These are phyloP conservation scores for Hypercompe scribonia DNA, from an alignment of 2,888 invertebrate species.

Conservation along the genomic window DNA sequence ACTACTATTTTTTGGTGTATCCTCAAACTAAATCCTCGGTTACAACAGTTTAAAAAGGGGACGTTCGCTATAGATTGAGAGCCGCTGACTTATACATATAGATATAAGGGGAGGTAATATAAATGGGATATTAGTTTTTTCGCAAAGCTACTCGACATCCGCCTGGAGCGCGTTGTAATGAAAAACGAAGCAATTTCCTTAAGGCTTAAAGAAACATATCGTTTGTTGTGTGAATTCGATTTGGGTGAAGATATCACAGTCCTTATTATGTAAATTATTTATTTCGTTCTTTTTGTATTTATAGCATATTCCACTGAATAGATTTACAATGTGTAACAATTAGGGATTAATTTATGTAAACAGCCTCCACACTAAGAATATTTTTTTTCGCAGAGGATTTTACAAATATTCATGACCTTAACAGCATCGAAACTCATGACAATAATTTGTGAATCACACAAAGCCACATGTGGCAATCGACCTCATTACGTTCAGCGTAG, in stretches of 20 bases:
- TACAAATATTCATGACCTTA: too few relatives aligned
- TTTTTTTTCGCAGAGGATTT: too few relatives aligned
- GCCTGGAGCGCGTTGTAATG: constrained; percentile 73
- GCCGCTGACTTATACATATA: constrained; percentile 40
- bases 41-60: constrained; percentile 12
- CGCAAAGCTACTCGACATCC: constrained; percentile 73
- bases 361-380: too few relatives aligned
- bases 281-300: constrained; percentile 3
- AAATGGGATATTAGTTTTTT: constrained; percentile 83
- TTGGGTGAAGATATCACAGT: constrained; percentile 26
- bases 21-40: neutral
- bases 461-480: too few relatives aligned
- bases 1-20: neutral
- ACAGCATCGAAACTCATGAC: too few relatives aligned
- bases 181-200: constrained; percentile 81
- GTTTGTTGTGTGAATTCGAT: constrained; percentile 42
- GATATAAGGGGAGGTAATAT: constrained; percentile 70
- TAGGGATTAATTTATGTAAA: neutral
- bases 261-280: constrained; percentile 20
- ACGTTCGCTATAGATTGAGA: constrained; percentile 46
- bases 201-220: constrained; percentile 53
- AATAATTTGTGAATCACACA: too few relatives aligned
- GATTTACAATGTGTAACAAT: too few relatives aligned
- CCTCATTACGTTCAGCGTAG: too few relatives aligned
- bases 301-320: neutral